Evolutionary conservation across 2,113 vertebrate species (phyloP), one percentile per base, ranked within the genome.

Genomic region (Serinus canaria): DNA sequence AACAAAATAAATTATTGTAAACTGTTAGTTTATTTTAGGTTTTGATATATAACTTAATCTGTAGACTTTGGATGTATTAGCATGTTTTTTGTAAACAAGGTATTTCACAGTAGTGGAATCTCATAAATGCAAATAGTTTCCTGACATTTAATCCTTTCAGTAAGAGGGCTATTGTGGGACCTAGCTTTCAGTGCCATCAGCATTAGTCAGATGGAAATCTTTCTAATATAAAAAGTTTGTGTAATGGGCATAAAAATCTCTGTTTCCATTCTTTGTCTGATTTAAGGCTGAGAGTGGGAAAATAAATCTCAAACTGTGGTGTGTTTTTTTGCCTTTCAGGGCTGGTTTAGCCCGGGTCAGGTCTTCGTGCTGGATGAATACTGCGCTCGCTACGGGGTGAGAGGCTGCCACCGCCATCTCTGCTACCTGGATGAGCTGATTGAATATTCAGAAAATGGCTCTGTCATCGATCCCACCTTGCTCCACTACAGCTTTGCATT

Each of bases 401-500:
- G 99, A 60, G 99, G 99, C 92, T 99, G 99, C 82, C 99, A 99
- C 82, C 98, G 99, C 66, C 99, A 99, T 94, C 98, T 99, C 94
- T 99, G 98, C 98, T 99, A 99, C 96, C 98, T 99, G 86, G 98
- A 93, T 74, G 99, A 99, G 25, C 96, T 99, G 97, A 99, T 99
- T 97, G 99, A 99, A 66, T 99, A 99, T 66, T 98, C 98, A 4
- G 99, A 99, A 97, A 98, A 97, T 60, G 98, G 98, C 66, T 97
- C 98, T 64, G 98, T 99, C 94, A 99, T 99, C 59, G 99, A 99
- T 97, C 99, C 99, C 68, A 99, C 99, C 55, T 98, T 99, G 86
- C 99, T 99, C 35, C 99, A 99, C 98, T 99, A 99, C 98, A 99
- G 99, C 98, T 99, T 99, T 95, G 99, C 99, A 77, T 99, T 99